phyloP scores from a whole-genome alignment of 2,888 invertebrate species.

The Anoplius nigerrimus region DNA sequence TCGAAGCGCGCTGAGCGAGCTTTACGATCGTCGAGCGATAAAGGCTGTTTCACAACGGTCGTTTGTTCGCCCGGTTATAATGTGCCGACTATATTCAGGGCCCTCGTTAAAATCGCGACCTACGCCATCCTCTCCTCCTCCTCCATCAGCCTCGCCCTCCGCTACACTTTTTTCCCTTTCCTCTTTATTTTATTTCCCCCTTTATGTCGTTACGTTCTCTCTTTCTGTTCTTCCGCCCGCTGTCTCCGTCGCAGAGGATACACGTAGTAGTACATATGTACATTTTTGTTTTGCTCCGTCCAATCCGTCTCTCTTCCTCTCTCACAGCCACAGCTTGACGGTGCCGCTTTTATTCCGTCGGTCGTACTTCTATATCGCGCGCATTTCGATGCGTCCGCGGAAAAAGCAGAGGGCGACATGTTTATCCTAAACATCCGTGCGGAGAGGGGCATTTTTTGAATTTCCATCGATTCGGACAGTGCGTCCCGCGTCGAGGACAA shows the following conservation, averaged over 20 bases:
- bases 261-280: conserved; percentile 16
- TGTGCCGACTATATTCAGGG: conserved; percentile 56
- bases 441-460: not conserved
- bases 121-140: conserved; percentile 20
- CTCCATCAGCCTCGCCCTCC: conserved; percentile 30
- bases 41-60: conserved; percentile 64
- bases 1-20: conserved; percentile 39
- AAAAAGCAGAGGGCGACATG: not conserved
- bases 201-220: conserved; percentile 6
- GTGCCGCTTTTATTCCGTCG: conserved; percentile 12
- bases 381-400: conserved; percentile 11
- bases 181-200: conserved; percentile 34
- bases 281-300: conserved; percentile 5
- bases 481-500: not conserved
- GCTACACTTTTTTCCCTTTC: conserved; percentile 18
- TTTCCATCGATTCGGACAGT: too few species aligned
- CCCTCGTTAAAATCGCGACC: conserved; percentile 58
- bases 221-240: conserved; percentile 7
- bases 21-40: conserved; percentile 67
- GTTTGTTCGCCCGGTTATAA: conserved; percentile 45
- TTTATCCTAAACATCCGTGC: not conserved
- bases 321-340: not conserved
- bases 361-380: conserved; percentile 21
- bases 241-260: conserved; percentile 4
- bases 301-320: not conserved